A percentile compares a stretch with the other conserved stretches of the same genome.
These are phyloP conservation scores for Aethes cnicana DNA, from an alignment of 2,888 invertebrate species.

Conservation along the genomic window DNA sequence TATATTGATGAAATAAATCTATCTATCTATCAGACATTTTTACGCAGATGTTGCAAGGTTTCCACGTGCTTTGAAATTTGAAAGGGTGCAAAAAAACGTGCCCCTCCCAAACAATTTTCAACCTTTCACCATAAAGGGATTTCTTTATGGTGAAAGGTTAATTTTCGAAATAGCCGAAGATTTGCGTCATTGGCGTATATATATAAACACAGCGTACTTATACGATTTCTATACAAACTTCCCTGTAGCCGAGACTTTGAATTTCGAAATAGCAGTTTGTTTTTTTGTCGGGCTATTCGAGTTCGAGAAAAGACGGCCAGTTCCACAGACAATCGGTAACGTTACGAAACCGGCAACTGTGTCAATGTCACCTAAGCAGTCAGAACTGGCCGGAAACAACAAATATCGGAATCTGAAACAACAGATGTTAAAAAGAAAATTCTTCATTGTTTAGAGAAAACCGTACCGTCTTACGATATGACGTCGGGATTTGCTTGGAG, in stretches of 20 bases:
- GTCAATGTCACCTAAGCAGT: slow-evolving; percentile 57
- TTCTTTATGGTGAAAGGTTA: no score
- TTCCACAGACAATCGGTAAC: slow-evolving; percentile 49
- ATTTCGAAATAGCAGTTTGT: slow-evolving; percentile 23
- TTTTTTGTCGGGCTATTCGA: slow-evolving; percentile 28
- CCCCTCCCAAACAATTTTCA: slow-evolving; percentile 30
- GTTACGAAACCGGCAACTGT: slow-evolving; percentile 64
- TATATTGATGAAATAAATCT: not conserved
- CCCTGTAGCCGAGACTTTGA: slow-evolving; percentile 33
- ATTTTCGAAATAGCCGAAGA: no score
- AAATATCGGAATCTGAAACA: slow-evolving; percentile 13
- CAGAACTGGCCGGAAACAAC: slow-evolving; percentile 26
- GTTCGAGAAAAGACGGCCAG: slow-evolving; percentile 28
- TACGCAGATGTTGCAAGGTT: slow-evolving; percentile 25
- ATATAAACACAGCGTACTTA: no score
- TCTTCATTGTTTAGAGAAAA: slow-evolving; percentile 4
- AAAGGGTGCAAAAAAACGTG: not conserved
- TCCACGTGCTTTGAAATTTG: slow-evolving; percentile 8
- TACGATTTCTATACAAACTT: no score
- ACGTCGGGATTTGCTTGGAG: no score
- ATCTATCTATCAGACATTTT: not conserved
- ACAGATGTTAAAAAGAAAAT: slow-evolving; percentile 11
- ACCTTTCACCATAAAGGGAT: no score
- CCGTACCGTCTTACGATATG: not conserved
- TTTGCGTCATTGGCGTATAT: no score